A percentile compares a stretch with the other conserved stretches of the same genome.
These are phyloP conservation scores for Drosophila arizonae DNA, from an alignment of 1,140 invertebrate species.

Conservation along the genomic window DNA sequence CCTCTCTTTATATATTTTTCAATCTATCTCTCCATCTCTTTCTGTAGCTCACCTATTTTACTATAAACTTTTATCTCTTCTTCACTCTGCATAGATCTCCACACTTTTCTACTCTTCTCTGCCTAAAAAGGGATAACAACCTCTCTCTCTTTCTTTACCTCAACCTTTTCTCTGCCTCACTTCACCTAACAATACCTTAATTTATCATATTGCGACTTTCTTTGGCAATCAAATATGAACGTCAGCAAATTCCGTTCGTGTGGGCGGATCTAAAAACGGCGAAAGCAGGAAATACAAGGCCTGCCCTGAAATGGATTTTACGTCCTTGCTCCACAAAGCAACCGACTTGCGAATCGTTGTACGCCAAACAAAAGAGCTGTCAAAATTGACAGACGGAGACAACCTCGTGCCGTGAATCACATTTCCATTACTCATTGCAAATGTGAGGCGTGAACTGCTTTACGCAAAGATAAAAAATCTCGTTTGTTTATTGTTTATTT, in stretches of 20 bases:
- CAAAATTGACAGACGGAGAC: conserved; percentile 61
- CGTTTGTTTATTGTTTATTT: conserved; percentile 72
- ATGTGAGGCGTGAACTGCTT: conserved; percentile 50
- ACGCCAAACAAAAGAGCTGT: conserved; percentile 65
- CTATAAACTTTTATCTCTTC: too few relatives aligned
- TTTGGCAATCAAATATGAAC: conserved; percentile 40
- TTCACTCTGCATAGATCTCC: too few relatives aligned
- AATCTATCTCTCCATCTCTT: too few relatives aligned
- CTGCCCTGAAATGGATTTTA: conserved; percentile 53
- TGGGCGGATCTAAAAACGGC: conserved; percentile 51
- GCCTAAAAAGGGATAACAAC: too few relatives aligned
- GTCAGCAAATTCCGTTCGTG: conserved; percentile 24
- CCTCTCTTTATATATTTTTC: too few relatives aligned
- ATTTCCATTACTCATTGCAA: conserved; percentile 63
- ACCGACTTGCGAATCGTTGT: neutral
- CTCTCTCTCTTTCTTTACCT: too few relatives aligned
- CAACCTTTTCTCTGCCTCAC: neutral
- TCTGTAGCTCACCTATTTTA: too few relatives aligned
- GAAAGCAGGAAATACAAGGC: conserved; percentile 78
- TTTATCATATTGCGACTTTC: conserved; percentile 61
- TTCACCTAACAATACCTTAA: conserved; percentile 14
- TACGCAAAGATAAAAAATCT: conserved; percentile 53
- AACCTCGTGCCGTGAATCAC: conserved; percentile 58
- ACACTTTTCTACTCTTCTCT: too few relatives aligned
- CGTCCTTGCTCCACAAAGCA: conserved; percentile 74